These are phyloP conservation scores for Acomys russatus DNA, from an alignment of 2,797 vertebrate species.

Conservation along the genomic window DNA sequence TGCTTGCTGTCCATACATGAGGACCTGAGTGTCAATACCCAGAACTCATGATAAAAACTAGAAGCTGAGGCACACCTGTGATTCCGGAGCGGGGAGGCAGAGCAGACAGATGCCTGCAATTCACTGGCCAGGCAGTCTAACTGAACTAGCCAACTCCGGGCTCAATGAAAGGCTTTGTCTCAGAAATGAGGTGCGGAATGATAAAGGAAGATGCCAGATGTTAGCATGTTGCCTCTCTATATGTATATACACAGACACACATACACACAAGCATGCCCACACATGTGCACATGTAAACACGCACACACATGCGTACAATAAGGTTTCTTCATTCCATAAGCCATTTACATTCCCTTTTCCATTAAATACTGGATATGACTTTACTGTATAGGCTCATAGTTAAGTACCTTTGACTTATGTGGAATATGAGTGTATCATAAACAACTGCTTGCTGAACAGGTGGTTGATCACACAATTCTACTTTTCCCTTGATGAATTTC, in stretches of 20 bases:
- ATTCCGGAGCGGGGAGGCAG: background rate
- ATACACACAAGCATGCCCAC: background rate
- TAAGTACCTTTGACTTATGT: constrained; percentile 22
- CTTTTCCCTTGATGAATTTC: constrained; percentile 35
- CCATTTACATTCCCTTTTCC: background rate
- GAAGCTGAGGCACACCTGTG: background rate
- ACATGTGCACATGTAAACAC: too few species aligned
- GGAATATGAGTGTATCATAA: constrained; percentile 22
- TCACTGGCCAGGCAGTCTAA: background rate
- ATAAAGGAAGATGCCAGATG: background rate
- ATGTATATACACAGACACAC: background rate
- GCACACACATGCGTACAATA: background rate
- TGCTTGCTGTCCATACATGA: background rate
- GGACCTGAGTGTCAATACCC: background rate
- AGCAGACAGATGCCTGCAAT: background rate
- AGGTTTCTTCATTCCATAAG: background rate
- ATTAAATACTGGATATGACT: background rate
- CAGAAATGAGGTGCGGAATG: background rate
- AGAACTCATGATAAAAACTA: background rate
- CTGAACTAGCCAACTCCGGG: background rate
- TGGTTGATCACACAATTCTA: constrained; percentile 28
- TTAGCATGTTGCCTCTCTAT: background rate
- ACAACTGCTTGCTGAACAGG: background rate
- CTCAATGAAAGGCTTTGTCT: background rate
- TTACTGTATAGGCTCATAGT: constrained; percentile 4